phyloP scores from a whole-genome alignment of 2,888 invertebrate species.

The Auanema freiburgensis region DNA sequence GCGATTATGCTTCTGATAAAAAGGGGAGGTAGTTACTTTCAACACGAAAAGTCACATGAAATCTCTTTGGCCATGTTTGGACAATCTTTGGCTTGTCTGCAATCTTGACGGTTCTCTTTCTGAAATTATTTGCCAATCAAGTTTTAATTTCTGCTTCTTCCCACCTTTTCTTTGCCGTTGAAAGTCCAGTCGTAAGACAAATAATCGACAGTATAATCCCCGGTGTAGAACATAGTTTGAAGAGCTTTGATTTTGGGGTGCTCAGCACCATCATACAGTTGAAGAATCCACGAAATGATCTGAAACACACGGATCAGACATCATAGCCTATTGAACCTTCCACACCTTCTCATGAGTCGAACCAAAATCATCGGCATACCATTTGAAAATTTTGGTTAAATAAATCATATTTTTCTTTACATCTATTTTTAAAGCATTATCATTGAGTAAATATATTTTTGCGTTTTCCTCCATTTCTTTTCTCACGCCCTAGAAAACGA shows the following conservation, averaged over 20 bases:
- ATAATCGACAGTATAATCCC: conserved; percentile 53
- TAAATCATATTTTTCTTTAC: conserved; percentile 62
- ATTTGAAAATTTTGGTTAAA: conserved; percentile 67
- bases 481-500: conserved; percentile 24
- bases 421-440: conserved; percentile 65
- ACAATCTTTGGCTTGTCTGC: too few species aligned
- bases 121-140: background rate
- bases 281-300: conserved; percentile 47
- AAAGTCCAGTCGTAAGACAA: conserved; percentile 48
- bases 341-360: conserved; percentile 46
- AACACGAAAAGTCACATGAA: too few species aligned
- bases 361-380: conserved; percentile 68
- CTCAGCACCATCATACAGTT: conserved; percentile 32
- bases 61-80: too few species aligned
- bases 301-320: conserved; percentile 9
- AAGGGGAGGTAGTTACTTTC: too few species aligned
- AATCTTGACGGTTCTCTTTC: too few species aligned
- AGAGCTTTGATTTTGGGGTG: conserved; percentile 38
- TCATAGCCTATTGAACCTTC: background rate
- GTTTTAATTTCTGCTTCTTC: conserved; percentile 19
- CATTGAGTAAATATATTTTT: conserved; percentile 59
- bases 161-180: conserved; percentile 43
- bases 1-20: too few species aligned
- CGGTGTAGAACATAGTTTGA: conserved; percentile 41
- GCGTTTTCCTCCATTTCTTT: conserved; percentile 33